Percentiles rank a stretch among this genome's conserved stretches.
These are phyloP conservation scores for Pissodes strobi DNA, from an alignment of 1,140 invertebrate genomes.

Conservation along the genomic window DNA sequence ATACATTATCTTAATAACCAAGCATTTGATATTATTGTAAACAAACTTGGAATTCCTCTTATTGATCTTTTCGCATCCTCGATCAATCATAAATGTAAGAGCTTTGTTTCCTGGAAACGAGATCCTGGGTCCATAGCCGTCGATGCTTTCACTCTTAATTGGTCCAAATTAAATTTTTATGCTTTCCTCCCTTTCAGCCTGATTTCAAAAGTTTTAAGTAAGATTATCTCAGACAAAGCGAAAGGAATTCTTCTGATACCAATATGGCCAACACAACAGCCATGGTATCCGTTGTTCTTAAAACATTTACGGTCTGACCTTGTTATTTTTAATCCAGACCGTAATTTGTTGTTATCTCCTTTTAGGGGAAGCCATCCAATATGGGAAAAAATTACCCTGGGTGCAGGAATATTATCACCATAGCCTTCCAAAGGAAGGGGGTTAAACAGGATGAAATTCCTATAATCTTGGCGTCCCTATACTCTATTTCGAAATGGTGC, in stretches of 20 bases:
- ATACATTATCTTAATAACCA: too few relatives aligned
- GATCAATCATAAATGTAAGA: too few relatives aligned
- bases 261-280: conserved; percentile 47
- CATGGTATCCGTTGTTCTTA: conserved; percentile 42
- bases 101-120: too few relatives aligned
- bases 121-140: too few relatives aligned
- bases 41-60: too few relatives aligned
- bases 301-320: background rate
- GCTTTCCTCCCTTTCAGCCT: conserved; percentile 41
- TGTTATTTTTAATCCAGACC: background rate
- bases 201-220: conserved; percentile 36
- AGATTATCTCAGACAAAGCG: conserved; percentile 40
- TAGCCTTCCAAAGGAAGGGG: too few relatives aligned
- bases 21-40: too few relatives aligned
- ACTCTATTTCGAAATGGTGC: too few relatives aligned
- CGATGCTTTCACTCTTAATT: conserved; percentile 5
- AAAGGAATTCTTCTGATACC: conserved; percentile 44
- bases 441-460: too few relatives aligned
- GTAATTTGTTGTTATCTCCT: background rate
- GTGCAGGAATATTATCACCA: too few relatives aligned
- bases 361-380: background rate
- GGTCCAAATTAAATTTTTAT: conserved; percentile 33
- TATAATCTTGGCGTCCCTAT: too few relatives aligned
- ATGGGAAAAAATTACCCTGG: background rate
- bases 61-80: too few relatives aligned